phyloP scores from a whole-genome alignment of 2,113 vertebrate species.

The Nymphicus hollandicus region DNA sequence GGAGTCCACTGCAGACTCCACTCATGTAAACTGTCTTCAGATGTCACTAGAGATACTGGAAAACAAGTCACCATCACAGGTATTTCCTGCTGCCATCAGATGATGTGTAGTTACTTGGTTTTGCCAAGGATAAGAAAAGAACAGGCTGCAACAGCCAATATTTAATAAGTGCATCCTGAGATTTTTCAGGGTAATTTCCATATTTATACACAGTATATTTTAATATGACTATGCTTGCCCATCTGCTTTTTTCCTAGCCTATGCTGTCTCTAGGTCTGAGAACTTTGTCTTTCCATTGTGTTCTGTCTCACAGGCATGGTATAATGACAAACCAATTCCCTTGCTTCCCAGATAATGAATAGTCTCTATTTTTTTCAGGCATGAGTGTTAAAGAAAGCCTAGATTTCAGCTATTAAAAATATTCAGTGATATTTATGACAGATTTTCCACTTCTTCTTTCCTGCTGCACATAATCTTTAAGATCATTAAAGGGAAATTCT shows the following conservation, averaged over 20 bases:
- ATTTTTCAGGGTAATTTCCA: not conserved
- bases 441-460: conserved; percentile 30
- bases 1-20: not conserved
- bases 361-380: not conserved
- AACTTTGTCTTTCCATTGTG: conserved; percentile 1
- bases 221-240: not conserved
- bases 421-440: conserved; percentile 54
- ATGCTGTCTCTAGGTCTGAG: not conserved
- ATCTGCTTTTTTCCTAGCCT: not conserved
- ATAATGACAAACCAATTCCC: not conserved
- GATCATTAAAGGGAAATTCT: not conserved
- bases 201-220: not conserved
- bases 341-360: conserved; percentile 19
- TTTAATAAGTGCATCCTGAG: not conserved
- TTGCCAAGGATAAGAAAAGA: not conserved
- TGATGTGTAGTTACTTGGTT: not conserved
- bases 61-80: not conserved
- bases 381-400: not conserved
- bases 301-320: not conserved
- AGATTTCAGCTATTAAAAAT: conserved; percentile 52
- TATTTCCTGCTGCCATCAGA: not conserved
- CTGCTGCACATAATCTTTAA: not conserved
- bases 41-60: not conserved
- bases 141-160: not conserved
- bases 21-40: not conserved